Evolutionary conservation across 2,113 vertebrate genomes (phyloP), one percentile per base, ranked within the genome.

Genomic region (Gnathonemus longibarbis): DNA sequence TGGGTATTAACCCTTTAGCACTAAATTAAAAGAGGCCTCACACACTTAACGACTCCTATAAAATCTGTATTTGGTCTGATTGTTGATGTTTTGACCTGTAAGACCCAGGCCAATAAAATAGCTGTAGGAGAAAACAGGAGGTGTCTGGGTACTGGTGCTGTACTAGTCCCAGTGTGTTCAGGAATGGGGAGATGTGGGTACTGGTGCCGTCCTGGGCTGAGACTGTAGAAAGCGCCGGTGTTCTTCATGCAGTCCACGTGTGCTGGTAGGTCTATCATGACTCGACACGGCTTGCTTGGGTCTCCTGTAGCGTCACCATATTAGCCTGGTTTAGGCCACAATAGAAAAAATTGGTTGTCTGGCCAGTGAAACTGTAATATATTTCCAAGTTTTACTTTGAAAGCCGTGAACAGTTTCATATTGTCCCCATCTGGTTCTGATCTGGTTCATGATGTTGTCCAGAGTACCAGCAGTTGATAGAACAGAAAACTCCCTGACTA

Each of bases 1-100:
- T 77, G 46, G 84, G 50, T 89, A 89, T 90, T 90, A 90, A 90
- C 88, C 88, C 88, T 89, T 86, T 91, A 50, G 89, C 45, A 31
- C 58, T 89, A 84, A 84, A 84, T 84, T 84, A 84, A 84, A 46
- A 48, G 62, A 49, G 66, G 46, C 3, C 74, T 39, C 15, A 17
- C 35, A 2, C 42, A 27, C n/a, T 70, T 70, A 70, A 70, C 19
- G 27, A n/a, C 56, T 88, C 45, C 50, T 46, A 35, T 52, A 88
- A 88, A 70, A 88, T 31, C 62, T 24, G 19, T 70, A 13, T 80
- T 80, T 80, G 74, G 42, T 84, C 39, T 84, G 83, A 84, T 46
- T 84, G 45, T 46, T 46, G 21, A n/a, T 48, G 83, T 8, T 84
- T 84, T 48, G 45, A 24, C 27, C 46, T 49, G 46, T 17, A 48